Base-by-base conservation (phyloP, 2,113 vertebrate species). In the Perca fluviatilis region DNA sequence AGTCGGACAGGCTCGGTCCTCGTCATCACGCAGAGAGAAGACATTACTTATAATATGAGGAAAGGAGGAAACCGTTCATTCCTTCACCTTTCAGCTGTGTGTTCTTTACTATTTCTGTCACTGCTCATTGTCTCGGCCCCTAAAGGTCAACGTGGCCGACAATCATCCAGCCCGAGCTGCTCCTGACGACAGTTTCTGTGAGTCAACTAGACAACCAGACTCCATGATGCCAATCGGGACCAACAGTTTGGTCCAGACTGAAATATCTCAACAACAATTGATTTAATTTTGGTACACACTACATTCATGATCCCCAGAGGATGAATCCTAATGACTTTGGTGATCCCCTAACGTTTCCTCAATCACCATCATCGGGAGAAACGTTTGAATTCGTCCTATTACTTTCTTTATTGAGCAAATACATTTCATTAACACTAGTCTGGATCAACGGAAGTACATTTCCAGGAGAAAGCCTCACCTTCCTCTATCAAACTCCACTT, bases 11-110 rank as follows among this genome's bases (percentile, higher is more conserved):
- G 19, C 50, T 36, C 5, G 9, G 57, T 18, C 47, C 18, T n/a
- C 14, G 9, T 78, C 71, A 61, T 50, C 9, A 15, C 19, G 6
- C 33, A 23, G 5, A 72, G 25, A 57, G 36, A 3, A n/a, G 50
- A 21, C 6, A 0, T 27, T 63, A 11, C 16, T 14, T 36, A 50
- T 5, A 40, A 5, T 8, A 68, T 9, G 53, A 25, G 10, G 21
- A 54, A 27, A 36, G 25, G 60, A 67, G 40, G 50, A 82, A 79
- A 21, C 36, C 0, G 6, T 47, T 36, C 23, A 57, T 68, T 64
- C 11, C 33, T 53, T 67, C 61, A 19, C 62, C 15, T 74, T 16
- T 75, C 66, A 62, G 80, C 85, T 67, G 53, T 53, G 57, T 33
- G 23, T 36, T 50, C 40, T 21, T 23, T 10, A 4, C 61, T 80